Conservation (phyloP, 2,888 invertebrate species). For the Idaea dimidiata region DNA sequence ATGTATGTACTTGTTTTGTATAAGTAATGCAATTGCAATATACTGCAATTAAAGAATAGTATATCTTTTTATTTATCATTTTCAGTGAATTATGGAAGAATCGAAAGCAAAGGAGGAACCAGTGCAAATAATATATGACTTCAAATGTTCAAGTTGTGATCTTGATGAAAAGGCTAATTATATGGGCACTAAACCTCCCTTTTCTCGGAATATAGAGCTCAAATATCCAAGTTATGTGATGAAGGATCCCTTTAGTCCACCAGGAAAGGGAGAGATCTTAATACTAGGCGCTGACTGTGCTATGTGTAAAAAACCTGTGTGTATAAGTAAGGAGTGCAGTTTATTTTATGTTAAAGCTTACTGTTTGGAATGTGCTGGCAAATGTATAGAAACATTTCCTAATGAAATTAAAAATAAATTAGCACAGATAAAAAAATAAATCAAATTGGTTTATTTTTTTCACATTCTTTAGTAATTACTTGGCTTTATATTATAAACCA, state of each 20-base stretch:
- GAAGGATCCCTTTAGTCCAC: conserved; percentile 91
- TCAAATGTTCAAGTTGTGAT: conserved; percentile 84
- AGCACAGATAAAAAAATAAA: conserved; percentile 52
- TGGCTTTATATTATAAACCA: background rate
- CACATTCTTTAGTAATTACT: no score
- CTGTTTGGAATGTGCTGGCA: conserved; percentile 86
- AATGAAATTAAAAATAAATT: conserved; percentile 84
- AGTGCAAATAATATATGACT: conserved; percentile 58
- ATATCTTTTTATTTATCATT: conserved; percentile 17
- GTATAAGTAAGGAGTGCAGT: conserved; percentile 88
- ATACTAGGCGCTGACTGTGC: conserved; percentile 89
- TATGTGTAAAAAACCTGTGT: conserved; percentile 85
- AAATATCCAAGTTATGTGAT: conserved; percentile 89
- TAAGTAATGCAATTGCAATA: background rate
- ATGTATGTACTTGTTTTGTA: conserved; percentile 19
- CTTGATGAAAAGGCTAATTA: conserved; percentile 87
- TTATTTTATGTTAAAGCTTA: conserved; percentile 88
- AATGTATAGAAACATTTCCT: conserved; percentile 83
- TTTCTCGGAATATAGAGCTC: conserved; percentile 84
- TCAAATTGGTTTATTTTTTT: conserved; percentile 25
- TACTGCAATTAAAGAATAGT: background rate
- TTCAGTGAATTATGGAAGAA: conserved; percentile 57
- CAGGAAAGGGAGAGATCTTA: conserved; percentile 87
- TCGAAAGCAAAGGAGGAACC: conserved; percentile 44
- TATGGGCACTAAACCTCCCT: conserved; percentile 87